phyloP scores from a whole-genome alignment of 2,888 invertebrate species.

The Noctua janthina region DNA sequence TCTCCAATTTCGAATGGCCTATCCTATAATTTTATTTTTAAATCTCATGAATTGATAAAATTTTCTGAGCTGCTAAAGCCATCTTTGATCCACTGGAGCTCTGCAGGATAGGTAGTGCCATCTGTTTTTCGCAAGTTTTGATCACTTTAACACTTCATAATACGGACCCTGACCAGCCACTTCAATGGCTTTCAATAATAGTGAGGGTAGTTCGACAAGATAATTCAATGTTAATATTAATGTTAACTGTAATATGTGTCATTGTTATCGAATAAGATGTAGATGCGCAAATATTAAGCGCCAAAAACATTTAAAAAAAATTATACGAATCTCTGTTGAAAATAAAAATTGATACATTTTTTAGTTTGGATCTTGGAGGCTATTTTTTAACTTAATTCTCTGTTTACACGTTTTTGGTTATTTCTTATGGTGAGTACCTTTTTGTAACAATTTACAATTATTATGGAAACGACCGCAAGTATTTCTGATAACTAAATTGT shows the following conservation, averaged over 20 bases:
- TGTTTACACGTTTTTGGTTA: constrained; percentile 4
- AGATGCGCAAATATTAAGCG: constrained; percentile 35
- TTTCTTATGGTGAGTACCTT: not conserved
- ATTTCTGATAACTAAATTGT: not conserved
- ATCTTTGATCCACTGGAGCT: not conserved
- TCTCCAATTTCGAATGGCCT: not conserved
- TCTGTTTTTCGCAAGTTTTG: not conserved
- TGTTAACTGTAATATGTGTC: constrained; percentile 31
- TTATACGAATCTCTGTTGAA: constrained; percentile 46
- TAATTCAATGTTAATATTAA: constrained; percentile 16
- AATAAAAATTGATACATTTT: constrained; percentile 11
- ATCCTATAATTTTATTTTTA: not conserved
- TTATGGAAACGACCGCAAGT: not conserved
- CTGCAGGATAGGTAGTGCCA: not conserved
- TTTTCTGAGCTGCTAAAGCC: not conserved
- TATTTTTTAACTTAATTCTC: constrained; percentile 2
- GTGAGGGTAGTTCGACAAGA: constrained; percentile 11
- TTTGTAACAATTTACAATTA: not conserved
- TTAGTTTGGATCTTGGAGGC: constrained; percentile 32
- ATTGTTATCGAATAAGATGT: constrained; percentile 35
- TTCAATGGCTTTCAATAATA: constrained; percentile 5
- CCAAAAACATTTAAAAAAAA: constrained; percentile 3
- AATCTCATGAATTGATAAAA: constrained; percentile 27
- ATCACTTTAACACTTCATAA: not conserved
- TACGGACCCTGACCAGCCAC: not conserved